These are phyloP conservation scores for Marronus borbonicus DNA, from an alignment of 2,888 invertebrate species.

Conservation along the genomic window DNA sequence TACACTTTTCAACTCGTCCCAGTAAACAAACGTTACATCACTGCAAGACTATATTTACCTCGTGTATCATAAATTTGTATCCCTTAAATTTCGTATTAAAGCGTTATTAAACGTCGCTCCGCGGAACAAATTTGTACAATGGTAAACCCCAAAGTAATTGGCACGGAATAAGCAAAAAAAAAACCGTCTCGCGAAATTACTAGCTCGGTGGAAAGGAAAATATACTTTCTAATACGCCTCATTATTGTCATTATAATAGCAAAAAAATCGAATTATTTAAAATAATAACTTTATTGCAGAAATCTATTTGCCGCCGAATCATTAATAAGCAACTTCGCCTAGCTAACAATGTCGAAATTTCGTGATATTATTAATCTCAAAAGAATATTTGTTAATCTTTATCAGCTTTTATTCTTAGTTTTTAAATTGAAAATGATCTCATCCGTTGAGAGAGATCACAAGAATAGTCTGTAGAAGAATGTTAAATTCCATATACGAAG, in stretches of 20 bases:
- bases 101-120: neutral
- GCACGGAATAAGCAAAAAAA: neutral
- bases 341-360: neutral
- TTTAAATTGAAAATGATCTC: conserved; percentile 10
- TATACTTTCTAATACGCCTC: conserved; percentile 28
- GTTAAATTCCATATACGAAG: conserved; percentile 1
- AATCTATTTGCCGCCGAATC: neutral
- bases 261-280: conserved; percentile 22
- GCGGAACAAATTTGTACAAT: neutral
- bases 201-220: conserved; percentile 25
- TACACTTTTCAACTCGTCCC: neutral
- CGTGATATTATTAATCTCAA: neutral
- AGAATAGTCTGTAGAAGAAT: neutral
- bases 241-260: conserved; percentile 11
- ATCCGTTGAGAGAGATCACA: neutral
- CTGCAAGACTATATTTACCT: conserved; percentile 28
- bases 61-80: conserved; percentile 6
- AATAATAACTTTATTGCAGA: neutral
- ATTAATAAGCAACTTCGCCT: neutral
- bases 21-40: conserved; percentile 34
- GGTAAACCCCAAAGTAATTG: conserved; percentile 6
- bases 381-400: conserved; percentile 21
- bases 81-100: neutral
- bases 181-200: conserved; percentile 13
- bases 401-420: conserved; percentile 1